A percentile compares a stretch with the other conserved stretches of the same genome.
Evolutionary conservation across 2,797 vertebrate genomes (phyloP).

Genomic region (Microctenopoma steveboyesi): DNA sequence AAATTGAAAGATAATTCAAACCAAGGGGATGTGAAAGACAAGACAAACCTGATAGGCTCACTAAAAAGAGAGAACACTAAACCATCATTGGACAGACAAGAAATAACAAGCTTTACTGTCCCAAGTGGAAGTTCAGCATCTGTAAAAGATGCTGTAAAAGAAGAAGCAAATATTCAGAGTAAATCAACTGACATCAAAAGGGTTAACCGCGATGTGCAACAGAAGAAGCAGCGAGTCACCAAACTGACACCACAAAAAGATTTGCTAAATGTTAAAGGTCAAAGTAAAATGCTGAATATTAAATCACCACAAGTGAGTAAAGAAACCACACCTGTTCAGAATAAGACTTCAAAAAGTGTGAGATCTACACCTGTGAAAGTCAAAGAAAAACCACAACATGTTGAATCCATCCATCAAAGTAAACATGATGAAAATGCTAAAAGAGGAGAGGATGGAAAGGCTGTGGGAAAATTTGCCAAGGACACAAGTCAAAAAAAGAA

Average conservation of each 20-base stretch:
- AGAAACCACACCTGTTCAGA: conserved; percentile 5
- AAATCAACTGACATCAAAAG: conserved; percentile 32
- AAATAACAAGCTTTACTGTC: conserved; percentile 12
- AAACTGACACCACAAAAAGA: conserved; percentile 35
- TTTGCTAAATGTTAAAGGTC: conserved; percentile 31
- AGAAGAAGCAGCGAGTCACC: conserved; percentile 10
- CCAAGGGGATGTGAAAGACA: conserved; percentile 2
- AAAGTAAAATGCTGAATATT: conserved; percentile 24
- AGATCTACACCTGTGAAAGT: conserved; percentile 38
- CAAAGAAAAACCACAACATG: conserved; percentile 28
- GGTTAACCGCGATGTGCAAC: conserved; percentile 16
- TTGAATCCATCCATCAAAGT: conserved; percentile 29
- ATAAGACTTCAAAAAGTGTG: conserved; percentile 21
- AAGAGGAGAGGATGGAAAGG: conserved; percentile 31
- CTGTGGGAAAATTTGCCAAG: conserved; percentile 9
- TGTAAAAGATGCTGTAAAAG: conserved; percentile 3
- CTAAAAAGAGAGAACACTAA: conserved; percentile 19
- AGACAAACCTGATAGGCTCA: conserved; percentile 22
- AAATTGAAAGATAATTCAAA: conserved; percentile 17
- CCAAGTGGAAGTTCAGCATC: conserved; percentile 13
- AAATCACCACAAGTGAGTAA: conserved; percentile 19
- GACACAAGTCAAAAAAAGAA: conserved; percentile 17
- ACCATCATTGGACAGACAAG: conserved; percentile 23
- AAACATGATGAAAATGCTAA: conserved; percentile 22
- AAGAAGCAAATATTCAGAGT: conserved; percentile 25